A percentile compares a stretch with the other conserved stretches of the same genome.
These are phyloP conservation scores for Gastrophryne carolinensis DNA, from an alignment of 2,797 vertebrate genomes.

Conservation along the genomic window DNA sequence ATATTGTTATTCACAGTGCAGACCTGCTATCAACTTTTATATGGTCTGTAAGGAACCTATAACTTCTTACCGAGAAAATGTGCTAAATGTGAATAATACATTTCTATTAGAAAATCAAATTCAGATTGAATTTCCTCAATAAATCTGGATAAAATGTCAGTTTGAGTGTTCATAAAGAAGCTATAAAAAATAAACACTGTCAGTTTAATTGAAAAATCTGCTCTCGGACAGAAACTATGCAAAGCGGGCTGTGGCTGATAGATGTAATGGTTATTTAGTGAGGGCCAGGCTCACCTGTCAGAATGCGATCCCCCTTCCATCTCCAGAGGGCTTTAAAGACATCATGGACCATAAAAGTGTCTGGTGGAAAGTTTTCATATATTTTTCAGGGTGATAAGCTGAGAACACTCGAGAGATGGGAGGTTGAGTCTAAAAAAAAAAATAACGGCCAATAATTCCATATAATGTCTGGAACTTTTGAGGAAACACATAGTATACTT, in stretches of 20 bases:
- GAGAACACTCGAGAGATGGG: constrained; percentile 62
- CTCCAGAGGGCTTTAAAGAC: constrained; percentile 58
- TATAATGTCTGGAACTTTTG: constrained; percentile 52
- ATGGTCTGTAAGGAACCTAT: constrained; percentile 58
- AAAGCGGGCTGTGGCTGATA: constrained; percentile 59
- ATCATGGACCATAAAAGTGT: constrained; percentile 52
- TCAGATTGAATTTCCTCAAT: constrained; percentile 66
- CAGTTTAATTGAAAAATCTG: constrained; percentile 68
- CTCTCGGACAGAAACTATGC: constrained; percentile 57
- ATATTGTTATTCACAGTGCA: constrained; percentile 67
- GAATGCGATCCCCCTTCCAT: constrained; percentile 52
- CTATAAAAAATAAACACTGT: constrained; percentile 65
- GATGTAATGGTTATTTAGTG: constrained; percentile 57
- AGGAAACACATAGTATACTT: background rate
- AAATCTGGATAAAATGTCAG: constrained; percentile 62
- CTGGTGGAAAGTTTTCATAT: constrained; percentile 46
- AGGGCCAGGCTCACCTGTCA: constrained; percentile 52
- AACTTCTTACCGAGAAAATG: constrained; percentile 64
- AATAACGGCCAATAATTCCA: constrained; percentile 51
- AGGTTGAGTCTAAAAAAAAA: constrained; percentile 49
- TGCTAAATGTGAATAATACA: constrained; percentile 69
- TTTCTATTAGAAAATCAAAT: constrained; percentile 67
- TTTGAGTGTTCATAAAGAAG: constrained; percentile 61
- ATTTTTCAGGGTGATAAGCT: constrained; percentile 56
- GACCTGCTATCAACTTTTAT: constrained; percentile 61